Evolutionary conservation across 2,888 invertebrate species (phyloP).

Genomic region (Amphipoea lucens): DNA sequence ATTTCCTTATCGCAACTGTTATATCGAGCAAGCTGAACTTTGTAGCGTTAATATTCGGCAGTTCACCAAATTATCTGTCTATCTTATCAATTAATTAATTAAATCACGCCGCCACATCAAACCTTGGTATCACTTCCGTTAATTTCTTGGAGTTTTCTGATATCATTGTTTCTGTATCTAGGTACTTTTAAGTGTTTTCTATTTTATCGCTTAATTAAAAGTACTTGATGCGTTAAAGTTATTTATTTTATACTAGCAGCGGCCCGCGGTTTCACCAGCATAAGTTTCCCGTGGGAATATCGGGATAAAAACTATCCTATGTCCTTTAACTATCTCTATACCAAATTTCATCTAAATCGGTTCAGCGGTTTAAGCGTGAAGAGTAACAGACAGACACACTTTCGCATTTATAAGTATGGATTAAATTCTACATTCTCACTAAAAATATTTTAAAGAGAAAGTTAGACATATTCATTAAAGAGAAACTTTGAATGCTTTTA

Average conservation of each 20-base stretch:
- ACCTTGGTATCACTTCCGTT: conserved; percentile 35
- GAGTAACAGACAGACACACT: too few relatives aligned
- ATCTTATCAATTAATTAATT: conserved; percentile 47
- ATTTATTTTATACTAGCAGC: too few relatives aligned
- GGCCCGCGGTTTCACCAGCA: too few relatives aligned
- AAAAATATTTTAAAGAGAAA: neutral
- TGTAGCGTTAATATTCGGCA: conserved; percentile 10
- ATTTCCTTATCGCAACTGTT: conserved; percentile 18
- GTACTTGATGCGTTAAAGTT: neutral
- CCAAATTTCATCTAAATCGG: too few relatives aligned
- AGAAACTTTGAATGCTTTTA: neutral
- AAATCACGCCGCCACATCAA: conserved; percentile 34
- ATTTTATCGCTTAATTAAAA: conserved; percentile 18
- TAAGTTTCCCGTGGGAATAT: too few relatives aligned
- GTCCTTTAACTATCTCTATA: too few relatives aligned
- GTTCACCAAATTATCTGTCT: conserved; percentile 21
- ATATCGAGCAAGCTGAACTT: conserved; percentile 28
- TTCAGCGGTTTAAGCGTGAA: too few relatives aligned
- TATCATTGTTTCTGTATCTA: conserved; percentile 19
- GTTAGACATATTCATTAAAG: too few relatives aligned
- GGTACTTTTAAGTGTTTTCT: conserved; percentile 3
- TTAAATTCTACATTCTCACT: neutral
- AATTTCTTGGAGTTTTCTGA: conserved; percentile 17
- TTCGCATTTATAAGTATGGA: neutral
- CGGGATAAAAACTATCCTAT: too few relatives aligned